Evolutionary conservation across 2,888 invertebrate species (phyloP).

Genomic region (Ochropacha duplaris): DNA sequence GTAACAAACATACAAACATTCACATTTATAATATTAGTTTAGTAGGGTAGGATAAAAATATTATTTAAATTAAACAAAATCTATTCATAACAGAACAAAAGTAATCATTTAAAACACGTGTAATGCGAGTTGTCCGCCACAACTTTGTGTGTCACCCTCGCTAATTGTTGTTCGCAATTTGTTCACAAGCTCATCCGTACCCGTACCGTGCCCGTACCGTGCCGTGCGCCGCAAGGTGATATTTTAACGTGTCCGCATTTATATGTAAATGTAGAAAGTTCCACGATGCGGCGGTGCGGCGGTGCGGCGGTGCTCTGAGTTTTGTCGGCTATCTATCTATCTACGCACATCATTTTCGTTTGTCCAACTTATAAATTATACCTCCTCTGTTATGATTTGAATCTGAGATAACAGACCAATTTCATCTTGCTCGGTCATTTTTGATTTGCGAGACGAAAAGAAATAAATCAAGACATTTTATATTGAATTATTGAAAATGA

Average conservation of each 20-base stretch:
- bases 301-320: constrained; percentile 32
- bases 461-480: background rate
- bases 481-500: too few relatives aligned
- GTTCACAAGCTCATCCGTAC: constrained; percentile 50
- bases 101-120: constrained; percentile 38
- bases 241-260: constrained; percentile 70
- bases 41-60: too few relatives aligned
- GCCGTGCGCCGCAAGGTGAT: constrained; percentile 64
- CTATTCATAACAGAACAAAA: constrained; percentile 33
- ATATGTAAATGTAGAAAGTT: constrained; percentile 75
- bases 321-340: constrained; percentile 66
- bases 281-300: too few relatives aligned
- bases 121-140: constrained; percentile 25
- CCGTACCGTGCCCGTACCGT: too few relatives aligned
- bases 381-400: constrained; percentile 54
- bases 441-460: background rate
- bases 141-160: constrained; percentile 44
- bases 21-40: too few relatives aligned
- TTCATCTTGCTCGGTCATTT: constrained; percentile 39
- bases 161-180: constrained; percentile 76
- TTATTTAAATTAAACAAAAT: constrained; percentile 14
- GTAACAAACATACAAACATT: too few relatives aligned
- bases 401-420: constrained; percentile 60
- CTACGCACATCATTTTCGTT: constrained; percentile 69
- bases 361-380: constrained; percentile 68